Conservation (phyloP, 2,888 invertebrate genomes). For the Leptogaster cylindrica region DNA sequence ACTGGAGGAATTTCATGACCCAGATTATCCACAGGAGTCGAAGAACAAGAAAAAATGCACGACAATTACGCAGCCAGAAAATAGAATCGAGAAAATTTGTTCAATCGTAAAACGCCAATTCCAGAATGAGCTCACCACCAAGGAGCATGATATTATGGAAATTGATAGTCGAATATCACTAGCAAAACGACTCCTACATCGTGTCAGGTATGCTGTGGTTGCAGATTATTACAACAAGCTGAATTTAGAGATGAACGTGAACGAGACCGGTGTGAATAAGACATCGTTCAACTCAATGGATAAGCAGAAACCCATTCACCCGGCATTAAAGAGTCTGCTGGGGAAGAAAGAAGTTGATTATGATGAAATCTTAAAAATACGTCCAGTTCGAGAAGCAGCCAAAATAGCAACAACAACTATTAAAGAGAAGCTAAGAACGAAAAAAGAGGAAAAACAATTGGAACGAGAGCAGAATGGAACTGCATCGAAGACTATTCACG, state of each 20-base stretch:
- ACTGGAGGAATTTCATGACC: constrained; percentile 67
- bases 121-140: constrained; percentile 70
- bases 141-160: constrained; percentile 74
- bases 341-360: constrained; percentile 66
- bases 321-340: constrained; percentile 75
- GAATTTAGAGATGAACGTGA: constrained; percentile 55
- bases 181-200: constrained; percentile 66
- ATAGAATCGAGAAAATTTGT: constrained; percentile 64
- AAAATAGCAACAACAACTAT: constrained; percentile 62
- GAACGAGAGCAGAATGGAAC: not conserved
- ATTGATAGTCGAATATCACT: constrained; percentile 71
- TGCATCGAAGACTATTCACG: not conserved
- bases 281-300: constrained; percentile 50
- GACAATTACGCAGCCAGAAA: constrained; percentile 53
- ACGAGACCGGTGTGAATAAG: not conserved
- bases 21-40: constrained; percentile 65
- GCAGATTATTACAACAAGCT: constrained; percentile 68
- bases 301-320: constrained; percentile 71
- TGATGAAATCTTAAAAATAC: constrained; percentile 62
- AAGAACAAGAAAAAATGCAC: constrained; percentile 12
- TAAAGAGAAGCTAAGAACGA: constrained; percentile 53
- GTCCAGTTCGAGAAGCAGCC: constrained; percentile 63
- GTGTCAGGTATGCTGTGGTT: constrained; percentile 67
- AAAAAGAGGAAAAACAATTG: constrained; percentile 47
- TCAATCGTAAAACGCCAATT: constrained; percentile 76